Evolutionary conservation across 2,888 invertebrate species (phyloP).

Genomic region (Cephus spinipes): DNA sequence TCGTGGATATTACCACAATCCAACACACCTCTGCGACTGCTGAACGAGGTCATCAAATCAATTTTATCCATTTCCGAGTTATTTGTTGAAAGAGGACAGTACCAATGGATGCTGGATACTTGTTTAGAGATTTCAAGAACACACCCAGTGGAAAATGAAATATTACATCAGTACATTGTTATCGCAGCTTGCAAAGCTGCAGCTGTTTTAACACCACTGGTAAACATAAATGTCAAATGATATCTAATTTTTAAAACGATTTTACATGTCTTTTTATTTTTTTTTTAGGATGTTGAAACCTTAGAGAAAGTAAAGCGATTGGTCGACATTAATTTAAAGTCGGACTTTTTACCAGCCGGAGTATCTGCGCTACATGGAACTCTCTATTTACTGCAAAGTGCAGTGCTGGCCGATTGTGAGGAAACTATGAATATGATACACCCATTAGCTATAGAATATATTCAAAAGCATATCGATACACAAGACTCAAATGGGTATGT

Average conservation of each 20-base stretch:
- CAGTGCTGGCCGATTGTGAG: slow-evolving; percentile 66
- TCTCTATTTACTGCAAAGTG: slow-evolving; percentile 75
- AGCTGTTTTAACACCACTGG: slow-evolving; percentile 73
- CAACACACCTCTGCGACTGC: slow-evolving; percentile 66
- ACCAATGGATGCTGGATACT: slow-evolving; percentile 82
- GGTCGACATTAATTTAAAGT: slow-evolving; percentile 72
- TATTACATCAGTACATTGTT: slow-evolving; percentile 78
- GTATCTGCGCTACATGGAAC: slow-evolving; percentile 76
- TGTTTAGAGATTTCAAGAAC: slow-evolving; percentile 75
- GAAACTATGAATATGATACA: slow-evolving; percentile 69
- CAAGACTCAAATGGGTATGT: slow-evolving; percentile 61
- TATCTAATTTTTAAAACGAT: slow-evolving; percentile 5
- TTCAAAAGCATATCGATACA: slow-evolving; percentile 68
- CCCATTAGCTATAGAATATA: slow-evolving; percentile 69
- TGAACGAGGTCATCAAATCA: slow-evolving; percentile 74
- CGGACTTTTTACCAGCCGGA: slow-evolving; percentile 73
- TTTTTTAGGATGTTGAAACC: slow-evolving; percentile 69
- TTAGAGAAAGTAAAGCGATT: slow-evolving; percentile 73
- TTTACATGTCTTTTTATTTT: slow-evolving; percentile 12
- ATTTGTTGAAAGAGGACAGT: slow-evolving; percentile 81
- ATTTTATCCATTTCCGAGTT: slow-evolving; percentile 82
- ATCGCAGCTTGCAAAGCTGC: slow-evolving; percentile 77
- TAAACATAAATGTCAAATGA: slow-evolving; percentile 48
- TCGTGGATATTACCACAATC: slow-evolving; percentile 77
- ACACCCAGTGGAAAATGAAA: slow-evolving; percentile 81